phyloP scores from a whole-genome alignment of 1,140 invertebrate genomes.

The Ladona fulva region DNA sequence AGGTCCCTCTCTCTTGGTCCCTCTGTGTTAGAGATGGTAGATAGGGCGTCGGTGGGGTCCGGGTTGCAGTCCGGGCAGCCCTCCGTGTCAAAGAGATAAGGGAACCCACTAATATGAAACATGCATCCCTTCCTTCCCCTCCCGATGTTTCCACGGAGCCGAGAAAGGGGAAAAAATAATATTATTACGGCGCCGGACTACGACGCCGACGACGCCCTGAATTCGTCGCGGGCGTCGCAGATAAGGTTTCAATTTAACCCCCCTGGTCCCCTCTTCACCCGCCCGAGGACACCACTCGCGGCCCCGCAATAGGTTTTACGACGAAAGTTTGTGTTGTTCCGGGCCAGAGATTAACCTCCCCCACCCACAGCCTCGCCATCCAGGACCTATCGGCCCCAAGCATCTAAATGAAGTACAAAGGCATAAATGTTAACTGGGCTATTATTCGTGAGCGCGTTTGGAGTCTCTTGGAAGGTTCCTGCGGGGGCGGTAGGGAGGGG shows the following conservation, averaged over 20 bases:
- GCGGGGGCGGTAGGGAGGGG: neutral
- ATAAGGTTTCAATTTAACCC: conserved; percentile 19
- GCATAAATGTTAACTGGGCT: conserved; percentile 24
- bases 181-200: conserved; percentile 15
- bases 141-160: neutral
- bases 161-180: neutral
- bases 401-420: conserved; percentile 25
- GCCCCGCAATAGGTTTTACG: conserved; percentile 15
- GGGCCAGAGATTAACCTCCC: conserved; percentile 22
- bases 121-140: neutral
- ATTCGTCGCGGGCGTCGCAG: neutral
- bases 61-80: neutral
- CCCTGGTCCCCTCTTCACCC: too few species aligned
- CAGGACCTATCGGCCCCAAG: conserved; percentile 16
- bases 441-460: conserved; percentile 20
- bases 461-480: neutral
- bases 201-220: neutral
- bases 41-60: too few species aligned
- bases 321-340: conserved; percentile 19
- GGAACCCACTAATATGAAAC: conserved; percentile 1
- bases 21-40: too few species aligned
- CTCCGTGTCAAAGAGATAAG: neutral
- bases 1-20: too few species aligned
- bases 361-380: neutral
- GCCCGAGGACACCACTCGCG: too few species aligned